These are phyloP conservation scores for Neotoxoptera formosana DNA, from an alignment of 1,140 invertebrate species.

Conservation along the genomic window DNA sequence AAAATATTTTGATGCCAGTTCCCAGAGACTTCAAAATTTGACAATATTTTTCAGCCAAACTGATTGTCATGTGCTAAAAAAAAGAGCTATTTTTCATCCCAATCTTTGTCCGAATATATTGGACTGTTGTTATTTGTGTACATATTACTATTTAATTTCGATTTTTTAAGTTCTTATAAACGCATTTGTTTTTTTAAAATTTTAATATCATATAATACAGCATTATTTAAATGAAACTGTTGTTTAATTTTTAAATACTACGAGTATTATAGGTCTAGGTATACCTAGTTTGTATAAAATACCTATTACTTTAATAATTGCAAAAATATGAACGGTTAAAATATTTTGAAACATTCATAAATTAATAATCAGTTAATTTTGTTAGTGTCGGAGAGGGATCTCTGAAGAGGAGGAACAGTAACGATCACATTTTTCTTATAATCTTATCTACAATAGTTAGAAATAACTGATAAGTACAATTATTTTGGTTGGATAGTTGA, in stretches of 20 bases:
- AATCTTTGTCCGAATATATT: not conserved
- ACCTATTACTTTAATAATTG: not conserved
- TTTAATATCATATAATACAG: not conserved
- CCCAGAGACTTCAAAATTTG: not conserved
- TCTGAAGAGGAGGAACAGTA: not conserved
- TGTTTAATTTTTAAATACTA: not conserved
- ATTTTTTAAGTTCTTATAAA: not conserved
- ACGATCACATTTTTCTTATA: not conserved
- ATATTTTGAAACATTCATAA: not conserved
- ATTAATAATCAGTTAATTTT: not conserved
- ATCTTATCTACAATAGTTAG: not conserved
- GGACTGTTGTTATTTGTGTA: not conserved
- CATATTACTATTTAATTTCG: not conserved
- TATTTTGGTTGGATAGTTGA: not conserved
- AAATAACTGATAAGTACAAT: not conserved
- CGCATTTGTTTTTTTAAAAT: not conserved
- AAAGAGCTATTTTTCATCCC: not conserved
- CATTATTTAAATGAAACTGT: not conserved
- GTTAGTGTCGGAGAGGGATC: not conserved
- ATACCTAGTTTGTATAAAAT: not conserved
- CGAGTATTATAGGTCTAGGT: not conserved
- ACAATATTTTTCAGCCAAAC: not conserved
- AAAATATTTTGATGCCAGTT: not conserved
- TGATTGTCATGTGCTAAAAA: not conserved
- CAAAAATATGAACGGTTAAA: not conserved